Base-by-base conservation (phyloP, 2,888 invertebrate genomes). In the Pachymerium ferrugineum region DNA sequence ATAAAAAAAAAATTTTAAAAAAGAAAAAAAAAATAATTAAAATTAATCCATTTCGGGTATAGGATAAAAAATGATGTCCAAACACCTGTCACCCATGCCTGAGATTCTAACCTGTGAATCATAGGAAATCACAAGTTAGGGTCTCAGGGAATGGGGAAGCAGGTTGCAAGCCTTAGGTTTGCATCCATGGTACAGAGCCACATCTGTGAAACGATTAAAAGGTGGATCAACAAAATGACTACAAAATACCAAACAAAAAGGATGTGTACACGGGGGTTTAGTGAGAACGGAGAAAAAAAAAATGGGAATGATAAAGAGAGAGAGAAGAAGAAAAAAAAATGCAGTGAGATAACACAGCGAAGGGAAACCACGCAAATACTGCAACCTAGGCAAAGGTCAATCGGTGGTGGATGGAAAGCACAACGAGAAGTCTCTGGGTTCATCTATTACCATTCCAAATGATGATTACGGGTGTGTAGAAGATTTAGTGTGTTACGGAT, bases 61-160 rank as follows among this genome's bases (percentile, higher is more conserved):
- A 14, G 35, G 10, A 35, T 35, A 8, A 16, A 62, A n/a, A 19
- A 25, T 5, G 42, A 25, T 2, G 73, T 69, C n/a, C 12, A 25
- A 33, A 31, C 28, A 42, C 73, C 83, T 80, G 85, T 84, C 86
- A 86, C 86, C 87, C 87, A 87, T 86, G 86, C 88, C 88, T 86
- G 88, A 88, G 88, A 87, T 85, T 85, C 88, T 87, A 88, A 86
- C 88, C 87, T 88, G 88, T 88, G 88, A 88, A 86, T 86, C 84
- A 82, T 80, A 84, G 84, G 86, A 74, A 87, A 85, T 88, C 88
- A 88, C 88, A 88, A 88, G 88, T 88, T 88, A 88, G 88, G 88
- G 88, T 88, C 89, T 89, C 89, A 89, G 88, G 89, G 89, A 88
- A 87, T 85, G 87, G 88, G 88, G 86, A 87, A 86, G 84, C 85